Evolutionary conservation across 1,140 invertebrate species (phyloP).

Genomic region (Bradynema listronoti): DNA sequence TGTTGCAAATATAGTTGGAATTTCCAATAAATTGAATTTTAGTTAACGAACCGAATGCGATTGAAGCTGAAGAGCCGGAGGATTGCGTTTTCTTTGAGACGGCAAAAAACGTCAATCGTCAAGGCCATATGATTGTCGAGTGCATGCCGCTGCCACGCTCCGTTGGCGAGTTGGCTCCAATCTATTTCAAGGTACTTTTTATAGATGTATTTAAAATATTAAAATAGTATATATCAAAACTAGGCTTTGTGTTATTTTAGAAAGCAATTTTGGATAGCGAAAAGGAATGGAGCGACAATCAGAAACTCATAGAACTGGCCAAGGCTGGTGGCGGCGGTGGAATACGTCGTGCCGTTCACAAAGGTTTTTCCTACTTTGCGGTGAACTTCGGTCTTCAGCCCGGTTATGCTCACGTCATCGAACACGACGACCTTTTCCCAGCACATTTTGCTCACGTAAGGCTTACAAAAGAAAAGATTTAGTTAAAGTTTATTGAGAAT

Average conservation of each 20-base stretch:
- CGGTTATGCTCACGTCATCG: slow-evolving; percentile 91
- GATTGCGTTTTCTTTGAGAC: slow-evolving; percentile 88
- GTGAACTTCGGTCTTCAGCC: slow-evolving; percentile 78
- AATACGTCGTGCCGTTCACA: slow-evolving; percentile 66
- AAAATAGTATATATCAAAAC: neutral
- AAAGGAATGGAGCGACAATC: slow-evolving; percentile 80
- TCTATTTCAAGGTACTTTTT: slow-evolving; percentile 74
- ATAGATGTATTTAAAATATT: neutral
- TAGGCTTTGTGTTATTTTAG: slow-evolving; percentile 39
- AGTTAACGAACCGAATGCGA: too few relatives aligned
- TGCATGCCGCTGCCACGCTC: slow-evolving; percentile 79
- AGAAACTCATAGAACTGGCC: slow-evolving; percentile 80
- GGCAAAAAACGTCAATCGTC: slow-evolving; percentile 68
- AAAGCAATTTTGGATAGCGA: slow-evolving; percentile 83
- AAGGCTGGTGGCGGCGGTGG: slow-evolving; percentile 9
- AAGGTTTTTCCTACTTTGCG: slow-evolving; percentile 85
- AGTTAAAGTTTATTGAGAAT: neutral
- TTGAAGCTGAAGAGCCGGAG: slow-evolving; percentile 59
- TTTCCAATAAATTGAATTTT: too few relatives aligned
- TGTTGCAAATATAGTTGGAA: too few relatives aligned
- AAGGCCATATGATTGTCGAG: slow-evolving; percentile 78
- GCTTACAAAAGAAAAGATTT: slow-evolving; percentile 18
- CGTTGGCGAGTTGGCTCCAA: slow-evolving; percentile 74
- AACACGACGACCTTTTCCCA: slow-evolving; percentile 81
- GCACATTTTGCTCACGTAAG: slow-evolving; percentile 79